Conservation (phyloP, 2,113 vertebrate species). For the Candoia aspera region DNA sequence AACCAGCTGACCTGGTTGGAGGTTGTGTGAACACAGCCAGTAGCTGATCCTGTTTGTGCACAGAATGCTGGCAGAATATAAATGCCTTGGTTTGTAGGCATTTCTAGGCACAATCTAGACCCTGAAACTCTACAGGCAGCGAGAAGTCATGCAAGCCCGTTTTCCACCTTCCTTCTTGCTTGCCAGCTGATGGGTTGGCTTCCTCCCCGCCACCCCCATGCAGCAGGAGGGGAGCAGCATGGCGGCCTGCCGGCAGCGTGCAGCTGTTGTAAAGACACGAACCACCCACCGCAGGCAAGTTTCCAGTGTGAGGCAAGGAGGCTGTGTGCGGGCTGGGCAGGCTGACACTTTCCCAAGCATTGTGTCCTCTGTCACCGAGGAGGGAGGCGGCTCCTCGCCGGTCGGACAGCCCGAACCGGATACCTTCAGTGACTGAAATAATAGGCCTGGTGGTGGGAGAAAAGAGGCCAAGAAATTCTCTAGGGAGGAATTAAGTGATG, state of each 20-base stretch:
- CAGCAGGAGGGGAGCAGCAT: constrained; percentile 10
- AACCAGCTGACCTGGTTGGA: not conserved
- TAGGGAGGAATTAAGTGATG: constrained; percentile 58
- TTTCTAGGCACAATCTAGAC: not conserved
- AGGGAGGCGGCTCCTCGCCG: constrained; percentile 62
- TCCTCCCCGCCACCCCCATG: not conserved
- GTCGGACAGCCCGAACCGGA: constrained; percentile 69
- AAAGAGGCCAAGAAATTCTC: constrained; percentile 60
- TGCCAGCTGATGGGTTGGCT: accelerated
- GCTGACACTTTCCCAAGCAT: constrained; percentile 68
- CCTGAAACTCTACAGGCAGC: not conserved
- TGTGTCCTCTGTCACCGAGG: constrained; percentile 61
- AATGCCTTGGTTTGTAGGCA: not conserved
- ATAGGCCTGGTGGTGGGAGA: constrained; percentile 56
- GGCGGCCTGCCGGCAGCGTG: constrained; percentile 25
- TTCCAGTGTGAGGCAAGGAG: constrained; percentile 56
- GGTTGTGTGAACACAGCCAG: not conserved
- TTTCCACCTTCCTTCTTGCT: accelerated
- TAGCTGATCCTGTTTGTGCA: no score
- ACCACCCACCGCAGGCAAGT: constrained; percentile 53
- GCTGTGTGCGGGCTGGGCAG: constrained; percentile 49
- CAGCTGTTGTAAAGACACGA: constrained; percentile 50
- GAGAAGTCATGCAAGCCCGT: accelerated
- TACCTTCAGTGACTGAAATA: constrained; percentile 63
- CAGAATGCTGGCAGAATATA: not conserved